Percentiles rank a stretch among this genome's conserved stretches.
Evolutionary conservation across 2,888 invertebrate genomes (phyloP).

Genomic region (Apodemia duryi): DNA sequence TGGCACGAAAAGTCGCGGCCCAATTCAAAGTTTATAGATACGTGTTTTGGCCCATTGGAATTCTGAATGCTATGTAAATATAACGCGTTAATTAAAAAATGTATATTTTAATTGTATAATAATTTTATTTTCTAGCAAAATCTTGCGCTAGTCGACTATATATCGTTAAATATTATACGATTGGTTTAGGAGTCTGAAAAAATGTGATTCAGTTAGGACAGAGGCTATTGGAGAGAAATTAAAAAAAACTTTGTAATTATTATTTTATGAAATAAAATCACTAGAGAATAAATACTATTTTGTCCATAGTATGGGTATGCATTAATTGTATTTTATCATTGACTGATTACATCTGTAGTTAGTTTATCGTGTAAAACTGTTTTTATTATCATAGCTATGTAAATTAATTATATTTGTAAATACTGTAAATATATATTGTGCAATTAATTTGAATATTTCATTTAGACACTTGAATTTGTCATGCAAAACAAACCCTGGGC

Average conservation of each 20-base stretch:
- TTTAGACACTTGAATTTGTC: background rate
- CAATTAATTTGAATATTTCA: constrained; percentile 2
- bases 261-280: background rate
- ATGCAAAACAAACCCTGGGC: too few relatives aligned
- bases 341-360: constrained; percentile 20
- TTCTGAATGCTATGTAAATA: too few relatives aligned
- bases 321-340: constrained; percentile 19
- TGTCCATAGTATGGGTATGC: background rate
- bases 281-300: constrained; percentile 2
- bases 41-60: too few relatives aligned
- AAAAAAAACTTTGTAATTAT: background rate
- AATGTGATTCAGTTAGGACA: background rate
- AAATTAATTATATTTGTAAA: constrained; percentile 18
- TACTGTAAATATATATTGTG: constrained; percentile 20
- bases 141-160: background rate
- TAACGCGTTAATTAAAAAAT: background rate
- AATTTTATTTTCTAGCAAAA: background rate
- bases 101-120: background rate
- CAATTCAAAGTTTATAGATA: background rate
- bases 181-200: background rate
- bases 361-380: constrained; percentile 11
- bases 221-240: constrained; percentile 1
- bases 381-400: constrained; percentile 16
- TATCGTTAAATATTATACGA: too few relatives aligned
- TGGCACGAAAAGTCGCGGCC: background rate